These are phyloP conservation scores for Xerus rutilus DNA, from an alignment of 2,797 vertebrate genomes.

Conservation along the genomic window DNA sequence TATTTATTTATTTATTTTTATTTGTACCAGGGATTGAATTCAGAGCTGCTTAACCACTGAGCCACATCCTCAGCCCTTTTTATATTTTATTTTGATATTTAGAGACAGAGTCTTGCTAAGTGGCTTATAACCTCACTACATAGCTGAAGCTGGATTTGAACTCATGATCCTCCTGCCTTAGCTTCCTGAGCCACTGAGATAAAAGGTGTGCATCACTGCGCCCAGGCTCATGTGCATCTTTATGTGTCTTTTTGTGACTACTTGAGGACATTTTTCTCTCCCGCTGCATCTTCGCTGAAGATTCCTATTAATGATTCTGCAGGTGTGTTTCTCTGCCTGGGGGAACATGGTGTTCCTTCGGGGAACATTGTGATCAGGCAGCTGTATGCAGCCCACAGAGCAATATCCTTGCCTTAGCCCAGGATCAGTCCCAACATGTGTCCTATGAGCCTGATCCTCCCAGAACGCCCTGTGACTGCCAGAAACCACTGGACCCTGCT, in stretches of 20 bases:
- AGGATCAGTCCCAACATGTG: neutral
- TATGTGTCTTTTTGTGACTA: neutral
- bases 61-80: too few species aligned
- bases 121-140: too few species aligned
- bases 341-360: neutral
- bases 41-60: too few species aligned
- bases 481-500: neutral
- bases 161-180: too few species aligned
- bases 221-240: neutral
- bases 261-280: neutral
- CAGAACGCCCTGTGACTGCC: neutral
- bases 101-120: too few species aligned
- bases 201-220: too few species aligned
- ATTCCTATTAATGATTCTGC: neutral
- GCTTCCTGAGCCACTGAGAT: too few species aligned
- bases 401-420: neutral
- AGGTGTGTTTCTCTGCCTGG: neutral
- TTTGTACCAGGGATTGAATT: too few species aligned
- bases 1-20: too few species aligned
- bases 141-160: too few species aligned
- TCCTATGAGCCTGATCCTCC: constrained; percentile 1
- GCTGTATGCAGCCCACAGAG: neutral
- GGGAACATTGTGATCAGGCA: neutral
- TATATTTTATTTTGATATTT: too few species aligned
- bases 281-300: neutral